Conservation (phyloP, 2,888 invertebrate genomes). For the Melinaea menophilus region DNA sequence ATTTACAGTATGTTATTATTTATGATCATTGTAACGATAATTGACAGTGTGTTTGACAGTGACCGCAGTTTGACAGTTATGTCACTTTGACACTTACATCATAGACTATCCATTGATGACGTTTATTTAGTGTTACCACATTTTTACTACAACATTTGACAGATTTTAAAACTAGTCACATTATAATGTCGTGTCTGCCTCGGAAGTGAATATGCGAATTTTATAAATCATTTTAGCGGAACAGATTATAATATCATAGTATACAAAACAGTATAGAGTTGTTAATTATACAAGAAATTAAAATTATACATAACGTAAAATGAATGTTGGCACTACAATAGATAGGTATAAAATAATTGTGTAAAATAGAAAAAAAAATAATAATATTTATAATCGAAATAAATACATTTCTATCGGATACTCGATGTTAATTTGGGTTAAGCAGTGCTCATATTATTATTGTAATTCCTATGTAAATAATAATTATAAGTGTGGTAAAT, state of each 20-base stretch:
- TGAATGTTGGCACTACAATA: conserved; percentile 61
- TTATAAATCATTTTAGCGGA: conserved; percentile 21
- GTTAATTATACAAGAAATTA: conserved; percentile 30
- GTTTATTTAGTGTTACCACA: conserved; percentile 18
- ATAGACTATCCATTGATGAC: conserved; percentile 6
- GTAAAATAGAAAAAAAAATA: conserved; percentile 48
- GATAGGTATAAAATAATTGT: conserved; percentile 70
- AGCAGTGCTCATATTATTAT: conserved; percentile 46
- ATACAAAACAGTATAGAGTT: conserved; percentile 34
- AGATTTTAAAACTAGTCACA: conserved; percentile 25
- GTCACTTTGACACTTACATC: conserved; percentile 2
- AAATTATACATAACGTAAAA: conserved; percentile 22
- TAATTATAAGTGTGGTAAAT: conserved; percentile 40
- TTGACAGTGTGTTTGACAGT: background rate
- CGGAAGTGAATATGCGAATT: conserved; percentile 9
- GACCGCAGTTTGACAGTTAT: background rate
- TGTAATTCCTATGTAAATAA: conserved; percentile 72
- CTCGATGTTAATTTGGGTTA: conserved; percentile 33
- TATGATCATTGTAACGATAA: conserved; percentile 12
- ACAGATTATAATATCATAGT: conserved; percentile 29
- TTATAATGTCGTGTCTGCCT: conserved; percentile 14
- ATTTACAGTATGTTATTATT: conserved; percentile 19
- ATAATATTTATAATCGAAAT: conserved; percentile 41
- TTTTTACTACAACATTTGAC: conserved; percentile 10
- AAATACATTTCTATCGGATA: conserved; percentile 21